A percentile compares a stretch with the other conserved stretches of the same genome.
Conservation (phyloP, 2,888 invertebrate genomes). For the Synergus umbraculus region DNA sequence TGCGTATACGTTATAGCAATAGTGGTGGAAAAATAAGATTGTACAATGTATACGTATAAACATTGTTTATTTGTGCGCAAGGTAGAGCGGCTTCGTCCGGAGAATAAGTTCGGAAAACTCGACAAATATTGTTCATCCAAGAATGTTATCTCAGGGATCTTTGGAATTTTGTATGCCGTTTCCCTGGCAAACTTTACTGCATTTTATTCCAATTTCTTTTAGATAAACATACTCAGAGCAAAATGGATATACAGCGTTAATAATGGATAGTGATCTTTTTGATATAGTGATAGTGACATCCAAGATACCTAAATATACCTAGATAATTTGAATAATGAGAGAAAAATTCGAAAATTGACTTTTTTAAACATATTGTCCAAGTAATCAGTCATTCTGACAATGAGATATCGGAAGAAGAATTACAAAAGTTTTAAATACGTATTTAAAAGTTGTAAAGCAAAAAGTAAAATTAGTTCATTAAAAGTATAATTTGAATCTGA, state of each 20-base stretch:
- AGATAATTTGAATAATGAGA: no score
- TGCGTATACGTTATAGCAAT: not conserved
- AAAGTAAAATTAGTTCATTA: not conserved
- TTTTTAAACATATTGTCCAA: no score
- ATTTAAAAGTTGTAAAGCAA: no score
- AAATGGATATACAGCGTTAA: no score
- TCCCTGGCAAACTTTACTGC: not conserved
- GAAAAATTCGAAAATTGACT: no score
- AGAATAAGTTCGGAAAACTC: conserved; percentile 14
- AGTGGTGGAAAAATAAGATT: not conserved
- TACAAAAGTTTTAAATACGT: no score
- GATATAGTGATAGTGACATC: no score
- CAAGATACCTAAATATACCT: no score
- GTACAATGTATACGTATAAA: not conserved
- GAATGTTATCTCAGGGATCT: conserved; percentile 1
- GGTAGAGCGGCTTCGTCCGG: not conserved
- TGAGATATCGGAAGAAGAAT: no score
- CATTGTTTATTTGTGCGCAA: not conserved
- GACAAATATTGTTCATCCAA: conserved; percentile 15
- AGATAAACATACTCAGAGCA: not conserved
- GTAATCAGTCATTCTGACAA: no score
- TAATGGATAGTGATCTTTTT: no score
- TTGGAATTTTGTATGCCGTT: conserved; percentile 5
- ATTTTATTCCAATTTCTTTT: conserved; percentile 18
- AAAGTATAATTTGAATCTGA: not conserved